Percentiles rank a stretch among this genome's conserved stretches.
Conservation (phyloP, 2,113 vertebrate genomes). For the Tretioscincus oriximinensis region DNA sequence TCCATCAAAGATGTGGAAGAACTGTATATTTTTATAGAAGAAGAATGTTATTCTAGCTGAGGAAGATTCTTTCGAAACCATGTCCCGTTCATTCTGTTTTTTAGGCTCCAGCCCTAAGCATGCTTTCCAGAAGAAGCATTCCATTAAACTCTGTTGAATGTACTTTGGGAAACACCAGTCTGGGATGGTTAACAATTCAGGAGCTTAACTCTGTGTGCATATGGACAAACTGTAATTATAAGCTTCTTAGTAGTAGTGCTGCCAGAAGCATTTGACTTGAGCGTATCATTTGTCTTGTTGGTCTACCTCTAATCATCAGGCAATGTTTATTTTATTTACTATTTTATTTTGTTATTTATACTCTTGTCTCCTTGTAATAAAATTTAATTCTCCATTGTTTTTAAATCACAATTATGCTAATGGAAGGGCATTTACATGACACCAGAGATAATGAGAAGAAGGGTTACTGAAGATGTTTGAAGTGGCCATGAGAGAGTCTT, state of each 20-base stretch:
- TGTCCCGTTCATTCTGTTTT: constrained; percentile 36
- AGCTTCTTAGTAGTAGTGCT: not conserved
- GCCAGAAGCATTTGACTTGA: not conserved
- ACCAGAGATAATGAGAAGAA: no score
- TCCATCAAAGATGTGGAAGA: constrained; percentile 58
- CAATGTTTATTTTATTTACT: not conserved
- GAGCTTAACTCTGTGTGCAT: not conserved
- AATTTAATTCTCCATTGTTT: not conserved
- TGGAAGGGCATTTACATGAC: not conserved
- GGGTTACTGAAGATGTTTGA: not conserved
- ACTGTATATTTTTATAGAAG: constrained; percentile 53
- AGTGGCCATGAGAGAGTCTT: not conserved
- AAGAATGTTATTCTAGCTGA: constrained; percentile 56
- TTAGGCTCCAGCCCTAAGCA: not conserved
- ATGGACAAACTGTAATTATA: not conserved
- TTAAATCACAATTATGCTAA: not conserved
- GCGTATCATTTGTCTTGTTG: not conserved
- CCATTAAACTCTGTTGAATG: not conserved
- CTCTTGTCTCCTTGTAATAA: not conserved
- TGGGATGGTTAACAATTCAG: not conserved
- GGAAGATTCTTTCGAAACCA: constrained; percentile 46
- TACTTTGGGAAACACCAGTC: not conserved
- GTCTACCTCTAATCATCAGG: not conserved
- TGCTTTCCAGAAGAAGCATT: not conserved
- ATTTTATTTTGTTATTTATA: not conserved